A percentile compares a stretch with the other conserved stretches of the same genome.
phyloP scores from a whole-genome alignment of 2,113 vertebrate species.

The Amphilophus citrinellus region DNA sequence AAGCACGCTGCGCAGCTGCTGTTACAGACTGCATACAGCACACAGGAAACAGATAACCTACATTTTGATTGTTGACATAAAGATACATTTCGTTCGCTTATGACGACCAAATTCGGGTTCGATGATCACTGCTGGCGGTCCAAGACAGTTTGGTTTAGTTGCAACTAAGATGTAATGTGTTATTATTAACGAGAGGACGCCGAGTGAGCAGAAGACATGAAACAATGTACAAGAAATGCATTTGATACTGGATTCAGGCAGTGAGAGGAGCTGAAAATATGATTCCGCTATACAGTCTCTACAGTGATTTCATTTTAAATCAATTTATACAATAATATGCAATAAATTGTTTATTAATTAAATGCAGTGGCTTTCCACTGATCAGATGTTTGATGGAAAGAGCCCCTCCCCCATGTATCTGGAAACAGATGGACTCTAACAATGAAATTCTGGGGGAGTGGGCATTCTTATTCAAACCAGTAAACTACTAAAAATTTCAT shows the following conservation, averaged over 20 bases:
- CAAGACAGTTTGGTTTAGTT: not conserved
- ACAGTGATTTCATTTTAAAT: not conserved
- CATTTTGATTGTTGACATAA: not conserved
- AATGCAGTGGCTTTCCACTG: not conserved
- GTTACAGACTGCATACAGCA: not conserved
- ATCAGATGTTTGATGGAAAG: slow-evolving; percentile 3
- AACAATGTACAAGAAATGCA: not conserved
- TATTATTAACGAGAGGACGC: not conserved
- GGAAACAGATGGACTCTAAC: slow-evolving; percentile 69
- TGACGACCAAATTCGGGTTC: not conserved
- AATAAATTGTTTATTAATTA: not conserved
- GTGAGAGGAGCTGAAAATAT: not conserved
- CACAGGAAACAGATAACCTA: not conserved
- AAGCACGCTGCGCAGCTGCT: slow-evolving; percentile 27
- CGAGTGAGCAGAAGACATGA: not conserved
- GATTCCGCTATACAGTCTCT: not conserved
- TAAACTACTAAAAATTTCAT: slow-evolving; percentile 36
- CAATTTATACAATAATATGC: not conserved
- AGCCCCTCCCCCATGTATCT: slow-evolving; percentile 58
- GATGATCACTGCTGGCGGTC: not conserved
- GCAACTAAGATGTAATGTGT: not conserved
- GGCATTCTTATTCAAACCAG: slow-evolving; percentile 37
- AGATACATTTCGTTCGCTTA: not conserved
- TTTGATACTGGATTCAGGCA: not conserved
- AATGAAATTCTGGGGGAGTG: slow-evolving; percentile 59